A percentile compares a stretch with the other conserved stretches of the same genome.
phyloP scores from a whole-genome alignment of 2,888 invertebrate species.

The Oegoconia quadripuncta region DNA sequence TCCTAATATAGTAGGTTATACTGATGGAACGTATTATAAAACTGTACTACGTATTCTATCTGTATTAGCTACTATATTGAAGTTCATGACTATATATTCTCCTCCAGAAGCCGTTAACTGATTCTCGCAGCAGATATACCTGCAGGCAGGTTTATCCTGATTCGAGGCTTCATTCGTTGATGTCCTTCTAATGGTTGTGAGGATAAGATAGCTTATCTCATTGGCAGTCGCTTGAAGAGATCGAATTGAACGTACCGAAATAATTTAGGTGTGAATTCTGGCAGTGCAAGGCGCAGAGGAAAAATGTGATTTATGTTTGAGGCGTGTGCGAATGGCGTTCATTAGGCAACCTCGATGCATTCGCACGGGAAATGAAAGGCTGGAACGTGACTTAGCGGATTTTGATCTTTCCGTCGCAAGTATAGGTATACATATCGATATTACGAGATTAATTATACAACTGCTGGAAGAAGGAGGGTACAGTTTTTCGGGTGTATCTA shows the following conservation, averaged over 20 bases:
- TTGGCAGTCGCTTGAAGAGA: not conserved
- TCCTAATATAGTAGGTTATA: too few relatives aligned
- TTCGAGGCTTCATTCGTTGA: too few relatives aligned
- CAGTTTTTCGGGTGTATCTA: too few relatives aligned
- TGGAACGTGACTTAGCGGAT: slow-evolving; percentile 28
- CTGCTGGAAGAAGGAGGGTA: too few relatives aligned
- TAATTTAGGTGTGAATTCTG: slow-evolving; percentile 35
- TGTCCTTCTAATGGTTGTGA: not conserved
- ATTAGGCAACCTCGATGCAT: slow-evolving; percentile 36
- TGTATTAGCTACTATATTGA: too few relatives aligned
- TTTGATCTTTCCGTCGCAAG: not conserved
- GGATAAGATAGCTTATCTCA: not conserved
- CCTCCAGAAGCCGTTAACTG: too few relatives aligned
- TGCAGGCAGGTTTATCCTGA: too few relatives aligned
- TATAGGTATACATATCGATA: not conserved
- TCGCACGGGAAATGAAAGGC: slow-evolving; percentile 36
- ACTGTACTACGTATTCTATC: too few relatives aligned
- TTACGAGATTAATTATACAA: too few relatives aligned
- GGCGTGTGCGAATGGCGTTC: slow-evolving; percentile 36
- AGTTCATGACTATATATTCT: too few relatives aligned
- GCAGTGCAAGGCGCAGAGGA: slow-evolving; percentile 34
- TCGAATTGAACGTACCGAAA: slow-evolving; percentile 35
- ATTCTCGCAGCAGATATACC: too few relatives aligned
- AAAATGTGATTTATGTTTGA: slow-evolving; percentile 43
- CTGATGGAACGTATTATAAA: too few relatives aligned